Conservation (phyloP, 2,888 invertebrate species). For the Helicoverpa assulta region DNA sequence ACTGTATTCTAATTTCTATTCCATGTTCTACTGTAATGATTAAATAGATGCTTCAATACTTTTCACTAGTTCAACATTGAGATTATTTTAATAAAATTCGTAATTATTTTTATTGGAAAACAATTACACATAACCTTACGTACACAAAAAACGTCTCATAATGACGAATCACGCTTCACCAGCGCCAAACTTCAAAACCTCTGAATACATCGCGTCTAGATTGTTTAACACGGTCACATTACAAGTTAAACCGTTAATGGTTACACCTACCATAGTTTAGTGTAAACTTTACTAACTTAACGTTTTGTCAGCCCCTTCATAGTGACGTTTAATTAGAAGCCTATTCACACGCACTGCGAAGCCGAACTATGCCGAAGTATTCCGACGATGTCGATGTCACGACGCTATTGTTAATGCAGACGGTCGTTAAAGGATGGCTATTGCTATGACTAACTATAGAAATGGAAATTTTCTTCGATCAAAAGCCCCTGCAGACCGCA, state of each 20-base stretch:
- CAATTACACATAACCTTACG: too few species aligned
- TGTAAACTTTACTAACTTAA: slow-evolving; percentile 21
- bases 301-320: slow-evolving; percentile 28
- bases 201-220: slow-evolving; percentile 4
- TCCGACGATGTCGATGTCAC: slow-evolving; percentile 42
- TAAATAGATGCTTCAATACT: neutral
- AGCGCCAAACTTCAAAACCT: slow-evolving; percentile 3
- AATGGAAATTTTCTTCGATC: slow-evolving; percentile 5
- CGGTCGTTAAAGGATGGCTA: slow-evolving; percentile 29
- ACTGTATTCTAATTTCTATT: too few species aligned
- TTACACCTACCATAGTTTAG: slow-evolving; percentile 23
- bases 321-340: slow-evolving; percentile 38
- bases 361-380: slow-evolving; percentile 22
- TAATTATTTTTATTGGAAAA: too few species aligned
- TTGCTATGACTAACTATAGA: slow-evolving; percentile 28
- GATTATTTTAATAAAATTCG: too few species aligned
- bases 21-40: neutral
- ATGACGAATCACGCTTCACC: neutral
- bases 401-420: slow-evolving; percentile 38
- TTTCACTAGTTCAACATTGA: too few species aligned
- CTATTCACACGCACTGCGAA: slow-evolving; percentile 27
- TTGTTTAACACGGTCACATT: slow-evolving; percentile 23
- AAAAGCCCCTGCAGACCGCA: too few species aligned
- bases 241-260: slow-evolving; percentile 26
- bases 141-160: neutral